A percentile compares a stretch with the other conserved stretches of the same genome.
Conservation (phyloP, 2,797 vertebrate species). For the Malacoraja senta region DNA sequence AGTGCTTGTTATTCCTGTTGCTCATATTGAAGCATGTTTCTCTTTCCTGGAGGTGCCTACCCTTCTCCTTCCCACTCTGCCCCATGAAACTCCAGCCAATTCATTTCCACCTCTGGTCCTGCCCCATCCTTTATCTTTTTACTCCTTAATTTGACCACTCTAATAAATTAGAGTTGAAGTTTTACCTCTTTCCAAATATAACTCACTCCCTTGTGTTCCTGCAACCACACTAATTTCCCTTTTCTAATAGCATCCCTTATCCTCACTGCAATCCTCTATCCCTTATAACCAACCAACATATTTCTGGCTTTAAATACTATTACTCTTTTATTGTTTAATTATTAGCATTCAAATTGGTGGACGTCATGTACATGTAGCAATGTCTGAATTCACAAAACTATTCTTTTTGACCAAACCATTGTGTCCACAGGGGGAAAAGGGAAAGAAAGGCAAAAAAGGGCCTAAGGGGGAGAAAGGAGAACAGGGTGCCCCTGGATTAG, state of each 20-base stretch:
- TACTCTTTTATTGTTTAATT: constrained; percentile 42
- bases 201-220: constrained; percentile 44
- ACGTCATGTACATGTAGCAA: constrained; percentile 33
- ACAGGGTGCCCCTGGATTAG: constrained; percentile 99
- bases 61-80: constrained; percentile 76
- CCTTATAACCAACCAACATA: constrained; percentile 54
- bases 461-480: constrained; percentile 99
- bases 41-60: constrained; percentile 63
- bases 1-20: neutral
- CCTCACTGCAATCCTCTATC: constrained; percentile 57
- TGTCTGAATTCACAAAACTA: constrained; percentile 47
- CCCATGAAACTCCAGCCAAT: constrained; percentile 57
- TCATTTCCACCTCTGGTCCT: constrained; percentile 53
- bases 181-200: constrained; percentile 34
- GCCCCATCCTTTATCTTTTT: constrained; percentile 53
- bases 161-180: constrained; percentile 22
- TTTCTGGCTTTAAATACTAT: constrained; percentile 51
- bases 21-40: constrained; percentile 36
- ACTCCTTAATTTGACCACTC: constrained; percentile 28
- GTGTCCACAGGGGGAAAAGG: constrained; percentile 99
- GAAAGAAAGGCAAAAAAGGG: constrained; percentile 99
- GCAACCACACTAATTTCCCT: constrained; percentile 68
- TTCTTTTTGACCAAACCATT: constrained; percentile 82
- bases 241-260: constrained; percentile 54
- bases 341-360: constrained; percentile 33